A percentile compares a stretch with the other conserved stretches of the same genome.
These are phyloP conservation scores for Drosophila cardini DNA, from an alignment of 1,140 invertebrate genomes.

Conservation along the genomic window DNA sequence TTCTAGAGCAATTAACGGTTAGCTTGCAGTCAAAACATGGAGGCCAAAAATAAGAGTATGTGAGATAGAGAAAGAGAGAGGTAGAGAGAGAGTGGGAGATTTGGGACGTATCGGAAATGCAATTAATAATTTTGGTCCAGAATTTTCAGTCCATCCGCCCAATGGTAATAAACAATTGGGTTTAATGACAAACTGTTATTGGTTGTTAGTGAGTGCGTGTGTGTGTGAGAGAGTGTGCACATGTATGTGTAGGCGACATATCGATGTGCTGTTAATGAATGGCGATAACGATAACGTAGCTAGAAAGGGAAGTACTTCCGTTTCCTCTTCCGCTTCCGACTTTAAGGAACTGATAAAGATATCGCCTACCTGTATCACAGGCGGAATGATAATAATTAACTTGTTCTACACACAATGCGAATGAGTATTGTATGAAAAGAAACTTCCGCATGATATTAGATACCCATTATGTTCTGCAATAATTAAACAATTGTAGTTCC, in stretches of 20 bases:
- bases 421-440: background rate
- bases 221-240: no score
- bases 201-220: slow-evolving; percentile 23
- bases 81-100: background rate
- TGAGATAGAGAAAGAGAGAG: slow-evolving; percentile 28
- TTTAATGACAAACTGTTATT: slow-evolving; percentile 69
- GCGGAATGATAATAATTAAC: background rate
- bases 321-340: slow-evolving; percentile 42
- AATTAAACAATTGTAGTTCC: background rate
- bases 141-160: background rate
- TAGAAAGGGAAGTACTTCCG: slow-evolving; percentile 22
- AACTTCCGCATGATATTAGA: background rate
- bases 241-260: background rate
- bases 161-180: slow-evolving; percentile 64
- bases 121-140: slow-evolving; percentile 65
- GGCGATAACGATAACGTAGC: slow-evolving; percentile 51
- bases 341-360: slow-evolving; percentile 7
- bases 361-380: background rate
- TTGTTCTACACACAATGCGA: background rate
- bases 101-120: slow-evolving; percentile 64
- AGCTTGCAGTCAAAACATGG: slow-evolving; percentile 65
- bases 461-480: background rate
- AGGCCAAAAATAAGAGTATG: slow-evolving; percentile 69
- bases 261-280: background rate
- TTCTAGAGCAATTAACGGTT: slow-evolving; percentile 72